Evolutionary conservation across 2,888 invertebrate genomes (phyloP), one percentile per base, ranked within the genome.

Genomic region (Thyatira batis): DNA sequence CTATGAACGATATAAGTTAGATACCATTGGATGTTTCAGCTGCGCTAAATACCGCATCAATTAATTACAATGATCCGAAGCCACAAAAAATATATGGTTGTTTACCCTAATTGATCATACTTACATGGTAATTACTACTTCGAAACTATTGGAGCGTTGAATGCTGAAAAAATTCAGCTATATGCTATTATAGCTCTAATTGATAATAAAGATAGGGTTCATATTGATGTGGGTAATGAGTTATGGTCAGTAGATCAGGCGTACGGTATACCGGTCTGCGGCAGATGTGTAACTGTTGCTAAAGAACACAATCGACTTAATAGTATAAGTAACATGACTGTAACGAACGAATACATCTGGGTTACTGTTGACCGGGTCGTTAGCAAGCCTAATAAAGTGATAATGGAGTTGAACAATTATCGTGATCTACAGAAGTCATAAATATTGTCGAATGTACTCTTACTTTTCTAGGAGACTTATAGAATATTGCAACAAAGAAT

Each of bases 251-350:
- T 76, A 55, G 76, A 67, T 65, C 72, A 71, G 64, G 62, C 66
- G 66, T 79, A 84, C 83, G 80, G 85, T 85, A 82, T 71, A 69
- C 66, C 60, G 66, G 64, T 62, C 61, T 60, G 63, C 63, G 61
- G 73, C 70, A 76, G 72, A 71, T 74, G 70, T 61, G 58, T 81
- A 80, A 80, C 82, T 76, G 82, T 81, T 73, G 71, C 70, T 67
- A 63, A 65, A 72, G 69, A 73, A 74, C 69, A 58, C 55, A 64
- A 65, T 64, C 53, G 57, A 57, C 57, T 57, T 51, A 77, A 76
- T 76, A 68, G 71, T 68, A 60, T 60, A 69, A 65, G 67, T 71
- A 67, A 61, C 58, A 45, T 70, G 52, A 56, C 67, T 63, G 67
- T 57, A 71, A 69, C 63, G 57, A 69, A 67, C 64, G 59, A 60